These are phyloP conservation scores for Drosophila hydei DNA, from an alignment of 1,140 invertebrate species.

Conservation along the genomic window DNA sequence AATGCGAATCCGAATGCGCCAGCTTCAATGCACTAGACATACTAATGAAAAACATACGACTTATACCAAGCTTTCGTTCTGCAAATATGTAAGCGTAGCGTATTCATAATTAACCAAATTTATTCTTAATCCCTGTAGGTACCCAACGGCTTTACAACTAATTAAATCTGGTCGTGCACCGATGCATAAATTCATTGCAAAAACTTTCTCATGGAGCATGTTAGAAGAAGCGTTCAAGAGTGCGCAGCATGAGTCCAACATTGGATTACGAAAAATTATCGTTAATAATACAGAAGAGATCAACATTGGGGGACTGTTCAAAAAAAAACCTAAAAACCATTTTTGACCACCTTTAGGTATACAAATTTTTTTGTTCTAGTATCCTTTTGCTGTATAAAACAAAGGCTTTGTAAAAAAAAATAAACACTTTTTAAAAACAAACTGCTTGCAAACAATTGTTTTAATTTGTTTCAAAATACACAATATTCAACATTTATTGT, in stretches of 20 bases:
- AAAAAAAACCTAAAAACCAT: conserved; percentile 11
- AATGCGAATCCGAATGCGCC: conserved; percentile 67
- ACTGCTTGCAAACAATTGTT: conserved; percentile 28
- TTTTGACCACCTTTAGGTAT: neutral
- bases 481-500: conserved; percentile 54
- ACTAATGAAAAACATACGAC: conserved; percentile 74
- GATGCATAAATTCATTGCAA: conserved; percentile 62
- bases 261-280: conserved; percentile 61
- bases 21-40: conserved; percentile 73
- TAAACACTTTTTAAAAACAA: conserved; percentile 42
- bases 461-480: conserved; percentile 45
- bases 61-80: conserved; percentile 70
- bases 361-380: conserved; percentile 6
- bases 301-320: conserved; percentile 14
- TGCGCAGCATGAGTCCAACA: conserved; percentile 64
- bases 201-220: conserved; percentile 34
- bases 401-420: neutral
- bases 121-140: conserved; percentile 44
- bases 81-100: conserved; percentile 62
- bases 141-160: conserved; percentile 64
- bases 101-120: neutral
- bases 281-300: conserved; percentile 57
- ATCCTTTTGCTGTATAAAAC: neutral
- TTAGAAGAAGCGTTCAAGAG: conserved; percentile 55
- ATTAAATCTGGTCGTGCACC: conserved; percentile 58